Evolutionary conservation across 2,888 invertebrate genomes (phyloP), one percentile per base, ranked within the genome.

Genomic region (Omphaloscelis lunosa): DNA sequence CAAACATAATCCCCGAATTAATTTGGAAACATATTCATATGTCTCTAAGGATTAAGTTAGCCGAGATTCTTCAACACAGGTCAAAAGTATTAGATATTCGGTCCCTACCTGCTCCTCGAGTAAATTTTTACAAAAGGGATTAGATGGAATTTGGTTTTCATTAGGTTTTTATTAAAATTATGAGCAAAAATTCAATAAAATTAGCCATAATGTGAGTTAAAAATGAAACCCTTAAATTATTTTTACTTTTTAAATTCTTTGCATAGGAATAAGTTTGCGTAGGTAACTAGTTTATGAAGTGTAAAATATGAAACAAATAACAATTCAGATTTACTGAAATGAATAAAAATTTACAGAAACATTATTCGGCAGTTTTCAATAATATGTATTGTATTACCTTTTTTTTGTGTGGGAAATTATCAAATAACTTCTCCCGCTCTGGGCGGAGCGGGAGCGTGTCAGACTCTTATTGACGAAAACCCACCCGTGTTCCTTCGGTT

Each of bases 11-110:
- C 87, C 87, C 66, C 59, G 82, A 86, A 89, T 88, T 89, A 88
- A 88, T 88, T 88, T 82, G 77, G 79, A 82, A 89, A 83, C 88
- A 87, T 87, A 86, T 88, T 89, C 89, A 85, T 88, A 82, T 78
- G 86, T 86, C 84, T 82, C 81, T 61, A 11, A 67, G 86, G 87
- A 82, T 88, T 87, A 84, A 75, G 80, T 83, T 75, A 69, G 70
- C 72, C 23, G 85, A 86, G 78, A 76, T 81, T 84, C 79, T 88
- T 81, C 80, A 80, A 80, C 66, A 80, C 77, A 83, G 87, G 86
- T 88, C 85, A 87, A 80, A 87, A 82, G 86, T 84, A 85, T 81
- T 76, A 79, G 77, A 75, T 78, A 75, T 65, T 73, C 75, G 51
- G 75, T 51, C 78, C 75, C 65, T 72, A 76, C 74, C 69, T 76